These are phyloP conservation scores for Corythornis vintsioides DNA, from an alignment of 2,113 vertebrate genomes.

Conservation along the genomic window DNA sequence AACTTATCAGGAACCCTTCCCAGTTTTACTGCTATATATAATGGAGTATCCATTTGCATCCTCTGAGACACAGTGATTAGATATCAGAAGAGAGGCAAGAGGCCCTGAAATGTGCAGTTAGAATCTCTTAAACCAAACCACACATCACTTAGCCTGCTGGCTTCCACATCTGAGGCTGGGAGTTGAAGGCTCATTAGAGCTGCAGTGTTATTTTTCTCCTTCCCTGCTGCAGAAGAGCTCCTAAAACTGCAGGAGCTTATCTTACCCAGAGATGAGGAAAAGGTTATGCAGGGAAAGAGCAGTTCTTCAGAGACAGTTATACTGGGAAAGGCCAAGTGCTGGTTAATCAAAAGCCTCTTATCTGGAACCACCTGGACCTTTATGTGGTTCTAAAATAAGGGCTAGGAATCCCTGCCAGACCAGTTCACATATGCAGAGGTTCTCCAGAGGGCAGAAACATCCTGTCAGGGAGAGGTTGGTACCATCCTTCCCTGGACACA, in stretches of 20 bases:
- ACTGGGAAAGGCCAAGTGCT: slow-evolving; percentile 1
- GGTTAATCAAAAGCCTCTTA: slow-evolving; percentile 67
- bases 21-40: neutral
- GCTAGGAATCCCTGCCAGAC: neutral
- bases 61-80: neutral
- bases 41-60: neutral
- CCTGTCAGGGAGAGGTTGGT: neutral
- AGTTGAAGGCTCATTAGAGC: slow-evolving; percentile 21
- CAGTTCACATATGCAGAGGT: neutral
- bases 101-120: neutral
- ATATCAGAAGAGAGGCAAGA: neutral
- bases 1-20: neutral
- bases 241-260: slow-evolving; percentile 56
- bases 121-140: neutral
- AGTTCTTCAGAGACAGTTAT: slow-evolving; percentile 28
- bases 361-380: slow-evolving; percentile 46
- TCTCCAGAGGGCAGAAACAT: neutral
- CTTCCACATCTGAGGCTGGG: neutral
- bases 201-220: neutral
- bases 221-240: slow-evolving; percentile 48
- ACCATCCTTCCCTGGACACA: neutral
- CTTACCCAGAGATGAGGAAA: neutral
- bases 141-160: neutral
- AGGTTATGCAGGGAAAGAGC: slow-evolving; percentile 19
- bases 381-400: neutral